Percentiles rank a stretch among this genome's conserved stretches.
Conservation (phyloP, 2,888 invertebrate species). For the Volucella inflata region DNA sequence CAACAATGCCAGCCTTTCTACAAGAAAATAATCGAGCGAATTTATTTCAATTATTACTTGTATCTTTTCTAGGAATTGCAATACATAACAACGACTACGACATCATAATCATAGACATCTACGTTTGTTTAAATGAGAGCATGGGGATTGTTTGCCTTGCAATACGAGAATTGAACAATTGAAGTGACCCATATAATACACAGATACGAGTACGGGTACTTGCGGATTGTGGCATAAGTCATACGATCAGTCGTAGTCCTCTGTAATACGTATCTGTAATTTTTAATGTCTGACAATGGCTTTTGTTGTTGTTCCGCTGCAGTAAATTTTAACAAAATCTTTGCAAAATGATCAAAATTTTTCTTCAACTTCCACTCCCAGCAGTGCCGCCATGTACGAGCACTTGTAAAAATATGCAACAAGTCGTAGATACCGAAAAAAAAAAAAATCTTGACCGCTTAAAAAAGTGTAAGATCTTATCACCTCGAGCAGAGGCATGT, state of each 20-base stretch:
- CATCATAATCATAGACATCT: constrained; percentile 37
- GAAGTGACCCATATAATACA: constrained; percentile 64
- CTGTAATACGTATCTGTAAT: not conserved
- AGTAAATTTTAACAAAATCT: constrained; percentile 47
- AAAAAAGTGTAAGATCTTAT: constrained; percentile 65
- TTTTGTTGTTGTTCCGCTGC: constrained; percentile 52
- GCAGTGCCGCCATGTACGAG: too few species aligned
- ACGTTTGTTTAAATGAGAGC: constrained; percentile 50
- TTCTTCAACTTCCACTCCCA: too few species aligned
- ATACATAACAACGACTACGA: not conserved
- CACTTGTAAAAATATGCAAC: too few species aligned
- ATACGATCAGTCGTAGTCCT: not conserved
- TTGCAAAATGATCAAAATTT: not conserved
- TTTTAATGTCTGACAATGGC: constrained; percentile 16
- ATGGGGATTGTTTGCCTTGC: constrained; percentile 59
- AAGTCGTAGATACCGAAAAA: not conserved
- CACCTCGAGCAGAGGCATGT: constrained; percentile 54
- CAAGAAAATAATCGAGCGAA: constrained; percentile 53
- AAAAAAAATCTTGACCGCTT: constrained; percentile 66
- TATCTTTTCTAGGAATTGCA: constrained; percentile 70
- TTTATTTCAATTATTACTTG: constrained; percentile 70
- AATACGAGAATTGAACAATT: constrained; percentile 54
- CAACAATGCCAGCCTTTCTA: constrained; percentile 67
- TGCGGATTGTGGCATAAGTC: not conserved
- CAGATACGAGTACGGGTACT: too few species aligned